Evolutionary conservation across 1,140 invertebrate genomes (phyloP).

Genomic region (Argopecten irradians): DNA sequence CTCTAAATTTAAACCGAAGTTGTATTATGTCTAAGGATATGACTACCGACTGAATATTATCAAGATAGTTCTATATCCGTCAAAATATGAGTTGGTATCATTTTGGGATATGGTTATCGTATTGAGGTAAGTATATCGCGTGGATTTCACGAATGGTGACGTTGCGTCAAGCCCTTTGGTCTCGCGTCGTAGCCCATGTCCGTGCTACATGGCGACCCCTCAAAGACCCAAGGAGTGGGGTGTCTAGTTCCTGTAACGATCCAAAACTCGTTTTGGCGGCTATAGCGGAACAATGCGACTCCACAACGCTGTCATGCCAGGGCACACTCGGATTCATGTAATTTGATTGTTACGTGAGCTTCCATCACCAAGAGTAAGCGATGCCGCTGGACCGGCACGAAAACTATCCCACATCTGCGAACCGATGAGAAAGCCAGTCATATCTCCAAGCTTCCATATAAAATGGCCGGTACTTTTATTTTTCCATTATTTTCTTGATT

Average conservation of each 20-base stretch:
- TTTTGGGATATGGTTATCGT: background rate
- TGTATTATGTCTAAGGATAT: background rate
- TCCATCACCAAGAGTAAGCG: conserved; percentile 20
- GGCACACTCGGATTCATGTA: conserved; percentile 20
- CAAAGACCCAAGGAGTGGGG: background rate
- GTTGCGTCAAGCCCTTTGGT: conserved; percentile 20
- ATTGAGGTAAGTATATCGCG: background rate
- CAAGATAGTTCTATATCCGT: background rate
- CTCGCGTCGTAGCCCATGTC: conserved; percentile 3
- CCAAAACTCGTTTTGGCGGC: background rate
- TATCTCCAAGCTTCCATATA: conserved; percentile 9
- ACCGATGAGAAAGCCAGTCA: conserved; percentile 7
- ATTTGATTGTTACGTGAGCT: conserved; percentile 21
- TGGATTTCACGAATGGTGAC: conserved; percentile 3
- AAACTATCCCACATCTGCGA: conserved; percentile 15
- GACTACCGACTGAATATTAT: background rate
- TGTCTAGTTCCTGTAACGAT: background rate
- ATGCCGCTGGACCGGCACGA: conserved; percentile 11
- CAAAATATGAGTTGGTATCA: background rate
- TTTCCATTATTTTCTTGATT: background rate
- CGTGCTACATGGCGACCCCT: background rate
- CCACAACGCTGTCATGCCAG: conserved; percentile 3
- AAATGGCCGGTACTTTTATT: conserved; percentile 17
- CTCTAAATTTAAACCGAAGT: background rate
- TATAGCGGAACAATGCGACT: background rate